phyloP scores from a whole-genome alignment of 2,113 vertebrate genomes.

The Phaethornis superciliosus region DNA sequence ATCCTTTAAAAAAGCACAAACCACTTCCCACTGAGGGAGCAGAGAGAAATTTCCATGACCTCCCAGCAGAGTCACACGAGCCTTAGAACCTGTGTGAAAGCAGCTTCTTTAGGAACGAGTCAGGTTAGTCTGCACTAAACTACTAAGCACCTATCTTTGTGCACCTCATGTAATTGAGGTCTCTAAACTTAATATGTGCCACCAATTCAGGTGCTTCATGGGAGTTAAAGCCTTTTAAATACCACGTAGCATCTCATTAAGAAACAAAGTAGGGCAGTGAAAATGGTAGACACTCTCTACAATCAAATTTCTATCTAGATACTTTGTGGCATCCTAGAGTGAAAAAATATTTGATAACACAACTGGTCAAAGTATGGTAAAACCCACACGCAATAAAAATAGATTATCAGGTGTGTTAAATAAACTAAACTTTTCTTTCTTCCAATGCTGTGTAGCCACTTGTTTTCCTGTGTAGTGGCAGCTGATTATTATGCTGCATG shows the following conservation, averaged over 20 bases:
- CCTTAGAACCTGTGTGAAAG: background rate
- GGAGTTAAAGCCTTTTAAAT: constrained; percentile 6
- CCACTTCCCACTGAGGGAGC: background rate
- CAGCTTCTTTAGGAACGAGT: background rate
- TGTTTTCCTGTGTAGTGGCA: background rate
- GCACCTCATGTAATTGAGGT: background rate
- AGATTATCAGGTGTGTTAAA: background rate
- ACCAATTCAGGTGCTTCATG: background rate
- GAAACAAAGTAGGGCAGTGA: background rate
- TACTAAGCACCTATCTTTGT: background rate
- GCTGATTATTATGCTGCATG: background rate
- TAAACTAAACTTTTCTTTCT: background rate
- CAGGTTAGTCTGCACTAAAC: background rate
- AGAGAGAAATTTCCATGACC: background rate
- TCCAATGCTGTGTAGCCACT: background rate
- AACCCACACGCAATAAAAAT: background rate
- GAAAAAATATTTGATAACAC: background rate
- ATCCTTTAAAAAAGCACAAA: background rate
- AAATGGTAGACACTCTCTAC: background rate
- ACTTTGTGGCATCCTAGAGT: background rate
- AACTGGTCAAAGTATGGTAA: background rate
- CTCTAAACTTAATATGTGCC: background rate
- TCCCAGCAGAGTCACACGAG: background rate
- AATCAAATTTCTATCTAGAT: background rate
- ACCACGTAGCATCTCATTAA: background rate